Percentiles rank a stretch among this genome's conserved stretches.
These are phyloP conservation scores for Drosophila repletoides DNA, from an alignment of 1,140 invertebrate genomes.

Conservation along the genomic window DNA sequence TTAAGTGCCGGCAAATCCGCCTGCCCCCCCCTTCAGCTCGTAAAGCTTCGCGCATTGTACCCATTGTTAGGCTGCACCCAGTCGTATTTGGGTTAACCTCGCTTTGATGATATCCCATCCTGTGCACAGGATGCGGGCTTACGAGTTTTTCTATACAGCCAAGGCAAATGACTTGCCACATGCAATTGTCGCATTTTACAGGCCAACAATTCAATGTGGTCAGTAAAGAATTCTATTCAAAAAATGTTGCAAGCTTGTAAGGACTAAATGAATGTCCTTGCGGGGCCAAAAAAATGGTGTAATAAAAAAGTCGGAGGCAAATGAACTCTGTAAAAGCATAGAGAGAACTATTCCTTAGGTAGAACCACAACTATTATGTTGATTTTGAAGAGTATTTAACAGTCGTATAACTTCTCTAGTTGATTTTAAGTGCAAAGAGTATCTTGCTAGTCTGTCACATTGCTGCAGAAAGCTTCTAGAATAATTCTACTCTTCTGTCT, in stretches of 20 bases:
- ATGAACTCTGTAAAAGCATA: no score
- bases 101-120: background rate
- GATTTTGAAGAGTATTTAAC: background rate
- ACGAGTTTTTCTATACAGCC: background rate
- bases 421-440: no score
- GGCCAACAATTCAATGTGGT: constrained; percentile 20
- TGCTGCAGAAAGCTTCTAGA: no score
- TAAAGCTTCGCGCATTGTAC: constrained; percentile 38
- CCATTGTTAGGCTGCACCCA: constrained; percentile 37
- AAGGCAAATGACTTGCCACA: constrained; percentile 51
- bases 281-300: no score
- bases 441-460: no score
- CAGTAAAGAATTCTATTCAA: constrained; percentile 9
- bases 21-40: background rate
- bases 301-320: background rate
- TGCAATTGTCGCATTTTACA: constrained; percentile 65
- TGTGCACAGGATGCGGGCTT: constrained; percentile 22
- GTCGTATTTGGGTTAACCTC: constrained; percentile 34
- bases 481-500: no score
- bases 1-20: constrained; percentile 61
- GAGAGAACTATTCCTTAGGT: no score
- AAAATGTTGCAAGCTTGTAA: no score
- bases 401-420: background rate
- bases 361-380: no score
- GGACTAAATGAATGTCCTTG: no score